Conservation (phyloP, 2,113 vertebrate species). For the Phocoena sinus region DNA sequence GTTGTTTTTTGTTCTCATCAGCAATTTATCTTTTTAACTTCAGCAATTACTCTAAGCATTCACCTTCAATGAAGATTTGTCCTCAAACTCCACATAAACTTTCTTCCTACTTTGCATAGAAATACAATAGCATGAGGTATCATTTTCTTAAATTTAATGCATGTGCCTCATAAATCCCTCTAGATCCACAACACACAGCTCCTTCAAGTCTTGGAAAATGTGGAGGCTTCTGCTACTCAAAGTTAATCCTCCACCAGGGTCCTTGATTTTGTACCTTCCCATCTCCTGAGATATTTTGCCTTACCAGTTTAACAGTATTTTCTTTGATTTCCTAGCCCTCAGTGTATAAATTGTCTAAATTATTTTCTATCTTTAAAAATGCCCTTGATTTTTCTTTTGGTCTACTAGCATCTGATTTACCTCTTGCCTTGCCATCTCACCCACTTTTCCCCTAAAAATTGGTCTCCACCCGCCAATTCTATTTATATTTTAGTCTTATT, state of each 20-base stretch:
- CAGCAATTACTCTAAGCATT: background rate
- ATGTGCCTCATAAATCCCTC: background rate
- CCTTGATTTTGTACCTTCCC: background rate
- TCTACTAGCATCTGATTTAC: background rate
- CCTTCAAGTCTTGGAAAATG: background rate
- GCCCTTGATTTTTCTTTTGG: background rate
- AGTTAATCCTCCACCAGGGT: background rate
- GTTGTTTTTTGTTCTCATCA: background rate
- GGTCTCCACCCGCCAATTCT: background rate
- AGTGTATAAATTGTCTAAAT: background rate
- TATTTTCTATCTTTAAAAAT: background rate
- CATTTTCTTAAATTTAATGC: background rate
- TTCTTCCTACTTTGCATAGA: background rate
- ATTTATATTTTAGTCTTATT: background rate
- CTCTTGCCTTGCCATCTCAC: background rate
- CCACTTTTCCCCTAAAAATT: background rate
- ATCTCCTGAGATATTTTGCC: background rate
- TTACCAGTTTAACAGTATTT: background rate
- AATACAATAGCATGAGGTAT: background rate
- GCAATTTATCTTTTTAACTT: background rate
- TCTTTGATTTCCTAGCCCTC: background rate
- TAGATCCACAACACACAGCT: background rate
- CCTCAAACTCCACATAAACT: background rate
- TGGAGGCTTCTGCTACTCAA: background rate
- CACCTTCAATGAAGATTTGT: background rate